Percentiles rank a stretch among this genome's conserved stretches.
Evolutionary conservation across 2,113 vertebrate species (phyloP).

Genomic region (Phrynosoma blainvillii): DNA sequence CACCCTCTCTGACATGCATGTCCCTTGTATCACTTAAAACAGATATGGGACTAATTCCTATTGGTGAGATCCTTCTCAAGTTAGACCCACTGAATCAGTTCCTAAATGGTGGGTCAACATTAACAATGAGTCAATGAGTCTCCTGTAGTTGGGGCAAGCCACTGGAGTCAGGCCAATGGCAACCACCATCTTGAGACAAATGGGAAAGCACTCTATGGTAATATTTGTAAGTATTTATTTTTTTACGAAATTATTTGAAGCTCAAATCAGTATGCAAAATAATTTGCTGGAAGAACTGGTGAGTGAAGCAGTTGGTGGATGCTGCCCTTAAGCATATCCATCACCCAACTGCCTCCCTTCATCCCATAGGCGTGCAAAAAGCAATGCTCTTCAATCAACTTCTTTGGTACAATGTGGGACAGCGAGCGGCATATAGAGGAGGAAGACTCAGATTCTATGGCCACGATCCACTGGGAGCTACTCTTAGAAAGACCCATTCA

Average conservation of each 20-base stretch:
- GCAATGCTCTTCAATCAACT: background rate
- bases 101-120: too few relatives aligned
- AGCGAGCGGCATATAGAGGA: too few relatives aligned
- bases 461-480: background rate
- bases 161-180: too few relatives aligned
- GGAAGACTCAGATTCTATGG: too few relatives aligned
- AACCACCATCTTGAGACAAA: background rate
- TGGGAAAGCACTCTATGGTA: background rate
- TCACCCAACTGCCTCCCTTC: background rate
- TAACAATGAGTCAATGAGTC: too few relatives aligned
- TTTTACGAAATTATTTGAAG: background rate
- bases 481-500: too few relatives aligned
- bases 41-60: background rate
- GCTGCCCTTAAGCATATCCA: background rate
- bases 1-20: too few relatives aligned
- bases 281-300: background rate
- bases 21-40: background rate
- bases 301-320: too few relatives aligned
- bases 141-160: too few relatives aligned
- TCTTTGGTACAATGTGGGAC: background rate
- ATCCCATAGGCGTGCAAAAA: background rate
- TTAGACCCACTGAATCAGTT: too few relatives aligned
- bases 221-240: too few relatives aligned
- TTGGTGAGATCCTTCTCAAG: background rate
- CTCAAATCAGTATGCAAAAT: background rate